Evolutionary conservation across 2,113 vertebrate species (phyloP), one percentile per base, ranked within the genome.

Genomic region (Delphinus delphis): DNA sequence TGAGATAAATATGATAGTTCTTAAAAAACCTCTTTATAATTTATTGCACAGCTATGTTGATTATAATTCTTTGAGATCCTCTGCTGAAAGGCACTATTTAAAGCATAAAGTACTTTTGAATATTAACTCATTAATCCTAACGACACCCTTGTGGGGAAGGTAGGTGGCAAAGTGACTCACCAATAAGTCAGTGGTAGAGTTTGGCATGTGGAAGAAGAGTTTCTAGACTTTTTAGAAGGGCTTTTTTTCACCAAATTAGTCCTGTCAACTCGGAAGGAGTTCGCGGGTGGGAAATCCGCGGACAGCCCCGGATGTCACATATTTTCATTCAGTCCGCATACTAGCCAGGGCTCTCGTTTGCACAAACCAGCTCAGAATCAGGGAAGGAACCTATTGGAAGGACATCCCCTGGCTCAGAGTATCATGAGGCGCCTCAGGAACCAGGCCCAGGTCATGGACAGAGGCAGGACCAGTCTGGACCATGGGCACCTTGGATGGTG

Each of bases 61-160:
- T 93, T 70, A 76, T 58, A 47, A 93, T 76, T 74, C 96, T 84
- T 53, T 60, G 85, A 88, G 95, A 76, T 60, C 68, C 73, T 73
- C 65, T 31, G 41, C 76, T 93, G 91, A 95, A 97, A 95, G 95
- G 81, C 65, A 23, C 96, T 97, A 96, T 97, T 98, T 95, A 97
- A 96, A 95, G 95, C 96, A 93, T 93, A 88, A 97, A 97, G 96
- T 38, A 62, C 97, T 97, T 95, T 31, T 85, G 96, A 93, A 97
- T 90, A 95, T 96, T 96, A 97, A 95, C 96, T 96, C 91, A 88
- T 94, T 79, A 97, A 95, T 90, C 89, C 91, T 83, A 91, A 60
- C 50, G 67, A 62, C 88, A 81, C 76, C 90, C 63, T 87, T 60
- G 81, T 71, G 70, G 88, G 58, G 70, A 86, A 97, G 84, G 97